A percentile compares a stretch with the other conserved stretches of the same genome.
Conservation (phyloP, 2,113 vertebrate genomes). For the Sphyrna mokarran region DNA sequence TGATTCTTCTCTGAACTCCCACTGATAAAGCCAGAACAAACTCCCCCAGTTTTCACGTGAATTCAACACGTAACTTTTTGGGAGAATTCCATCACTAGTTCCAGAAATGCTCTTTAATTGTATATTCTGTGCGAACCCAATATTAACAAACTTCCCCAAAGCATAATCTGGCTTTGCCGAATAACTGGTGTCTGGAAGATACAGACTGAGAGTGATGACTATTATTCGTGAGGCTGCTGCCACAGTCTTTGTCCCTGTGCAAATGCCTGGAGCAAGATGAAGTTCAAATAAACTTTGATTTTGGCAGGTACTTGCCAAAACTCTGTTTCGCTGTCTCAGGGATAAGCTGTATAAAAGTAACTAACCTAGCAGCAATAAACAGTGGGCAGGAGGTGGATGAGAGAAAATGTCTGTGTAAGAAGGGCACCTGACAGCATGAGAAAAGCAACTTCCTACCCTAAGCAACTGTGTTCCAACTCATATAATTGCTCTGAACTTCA, state of each 20-base stretch:
- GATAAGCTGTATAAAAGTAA: neutral
- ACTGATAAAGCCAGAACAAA: too few species aligned
- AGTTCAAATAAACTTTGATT: neutral
- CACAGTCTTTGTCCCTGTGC: neutral
- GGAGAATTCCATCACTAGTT: neutral
- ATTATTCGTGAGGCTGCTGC: neutral
- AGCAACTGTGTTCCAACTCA: neutral
- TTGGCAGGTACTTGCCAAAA: neutral
- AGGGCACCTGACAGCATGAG: neutral
- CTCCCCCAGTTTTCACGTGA: too few species aligned
- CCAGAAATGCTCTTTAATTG: neutral
- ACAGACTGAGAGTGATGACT: neutral
- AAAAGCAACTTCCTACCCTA: neutral
- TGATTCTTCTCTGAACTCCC: too few species aligned
- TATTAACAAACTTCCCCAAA: neutral
- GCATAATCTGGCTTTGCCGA: neutral
- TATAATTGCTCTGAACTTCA: neutral
- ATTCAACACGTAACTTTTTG: too few species aligned
- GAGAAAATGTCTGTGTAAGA: neutral
- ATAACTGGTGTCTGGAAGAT: neutral
- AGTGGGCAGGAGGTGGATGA: neutral
- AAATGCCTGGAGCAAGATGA: neutral
- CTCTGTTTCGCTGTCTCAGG: neutral
- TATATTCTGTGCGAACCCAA: neutral
- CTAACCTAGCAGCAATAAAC: neutral